Evolutionary conservation across 2,888 invertebrate species (phyloP).

Genomic region (Luffia ferchaultella): DNA sequence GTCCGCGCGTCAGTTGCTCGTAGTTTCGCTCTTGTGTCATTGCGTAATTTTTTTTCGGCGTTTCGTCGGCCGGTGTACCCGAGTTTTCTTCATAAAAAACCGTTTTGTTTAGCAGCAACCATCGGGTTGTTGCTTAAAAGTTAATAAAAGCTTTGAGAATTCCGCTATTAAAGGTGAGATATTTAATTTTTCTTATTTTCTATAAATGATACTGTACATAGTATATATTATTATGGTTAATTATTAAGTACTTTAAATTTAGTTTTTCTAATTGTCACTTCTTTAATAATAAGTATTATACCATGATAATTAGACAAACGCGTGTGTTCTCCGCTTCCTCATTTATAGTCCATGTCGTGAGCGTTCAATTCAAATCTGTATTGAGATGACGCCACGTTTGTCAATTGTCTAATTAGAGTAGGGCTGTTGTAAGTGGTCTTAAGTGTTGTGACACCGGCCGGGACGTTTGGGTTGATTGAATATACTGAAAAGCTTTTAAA

Average conservation of each 20-base stretch:
- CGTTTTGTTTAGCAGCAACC: slow-evolving; percentile 54
- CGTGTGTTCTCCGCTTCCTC: too few relatives aligned
- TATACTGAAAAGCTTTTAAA: too few relatives aligned
- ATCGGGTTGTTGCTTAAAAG: slow-evolving; percentile 56
- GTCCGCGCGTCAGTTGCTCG: slow-evolving; percentile 17
- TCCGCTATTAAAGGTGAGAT: slow-evolving; percentile 51
- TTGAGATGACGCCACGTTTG: too few relatives aligned
- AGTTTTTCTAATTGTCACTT: background rate
- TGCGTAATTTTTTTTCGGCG: slow-evolving; percentile 1
- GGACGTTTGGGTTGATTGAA: too few relatives aligned
- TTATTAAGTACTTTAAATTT: background rate
- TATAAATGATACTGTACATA: background rate
- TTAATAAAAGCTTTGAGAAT: slow-evolving; percentile 69
- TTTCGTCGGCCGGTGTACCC: slow-evolving; percentile 5
- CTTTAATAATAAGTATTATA: background rate
- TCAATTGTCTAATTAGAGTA: too few relatives aligned
- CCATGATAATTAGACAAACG: too few relatives aligned
- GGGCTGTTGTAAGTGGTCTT: too few relatives aligned
- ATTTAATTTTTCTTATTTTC: background rate
- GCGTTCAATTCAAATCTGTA: too few relatives aligned
- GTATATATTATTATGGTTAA: background rate
- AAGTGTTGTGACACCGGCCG: too few relatives aligned
- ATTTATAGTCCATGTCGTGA: background rate
- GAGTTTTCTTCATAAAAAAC: slow-evolving; percentile 10
- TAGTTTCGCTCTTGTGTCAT: background rate